These are phyloP conservation scores for Scaptomyza parva DNA, from an alignment of 2,888 invertebrate species.

Conservation along the genomic window DNA sequence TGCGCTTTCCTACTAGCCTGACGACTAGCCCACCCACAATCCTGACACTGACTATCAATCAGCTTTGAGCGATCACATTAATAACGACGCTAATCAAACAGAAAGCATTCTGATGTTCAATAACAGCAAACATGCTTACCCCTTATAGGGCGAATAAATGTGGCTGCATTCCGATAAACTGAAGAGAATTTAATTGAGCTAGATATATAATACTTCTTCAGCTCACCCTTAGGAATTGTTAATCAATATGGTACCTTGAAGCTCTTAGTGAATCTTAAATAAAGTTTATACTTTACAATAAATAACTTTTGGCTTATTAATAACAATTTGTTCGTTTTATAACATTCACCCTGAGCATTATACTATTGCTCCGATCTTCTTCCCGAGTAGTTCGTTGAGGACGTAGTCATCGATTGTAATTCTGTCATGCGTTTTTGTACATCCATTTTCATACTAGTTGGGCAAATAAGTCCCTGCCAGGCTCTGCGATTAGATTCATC, in stretches of 20 bases:
- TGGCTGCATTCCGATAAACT: no score
- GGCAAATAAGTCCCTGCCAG: conserved; percentile 54
- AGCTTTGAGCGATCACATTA: conserved; percentile 46
- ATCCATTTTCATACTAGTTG: conserved; percentile 36
- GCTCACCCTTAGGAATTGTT: neutral
- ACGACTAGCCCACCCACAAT: no score
- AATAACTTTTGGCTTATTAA: neutral
- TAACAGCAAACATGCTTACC: conserved; percentile 20
- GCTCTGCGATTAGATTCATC: conserved; percentile 85
- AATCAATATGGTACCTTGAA: neutral
- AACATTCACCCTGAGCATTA: no score
- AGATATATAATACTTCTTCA: no score
- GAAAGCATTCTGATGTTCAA: conserved; percentile 58
- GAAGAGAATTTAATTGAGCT: no score
- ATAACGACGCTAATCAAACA: conserved; percentile 57
- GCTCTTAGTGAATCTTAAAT: neutral
- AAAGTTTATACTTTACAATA: conserved; percentile 9
- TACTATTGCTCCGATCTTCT: conserved; percentile 10
- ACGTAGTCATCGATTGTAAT: conserved; percentile 52
- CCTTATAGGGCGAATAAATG: conserved; percentile 10
- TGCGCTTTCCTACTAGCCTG: no score
- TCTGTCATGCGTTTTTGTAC: conserved; percentile 43
- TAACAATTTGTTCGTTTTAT: conserved; percentile 57
- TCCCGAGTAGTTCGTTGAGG: conserved; percentile 28
- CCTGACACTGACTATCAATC: conserved; percentile 62